Percentiles rank a stretch among this genome's conserved stretches.
phyloP scores from a whole-genome alignment of 2,888 invertebrate species.

The Allophyes oxyacanthae region DNA sequence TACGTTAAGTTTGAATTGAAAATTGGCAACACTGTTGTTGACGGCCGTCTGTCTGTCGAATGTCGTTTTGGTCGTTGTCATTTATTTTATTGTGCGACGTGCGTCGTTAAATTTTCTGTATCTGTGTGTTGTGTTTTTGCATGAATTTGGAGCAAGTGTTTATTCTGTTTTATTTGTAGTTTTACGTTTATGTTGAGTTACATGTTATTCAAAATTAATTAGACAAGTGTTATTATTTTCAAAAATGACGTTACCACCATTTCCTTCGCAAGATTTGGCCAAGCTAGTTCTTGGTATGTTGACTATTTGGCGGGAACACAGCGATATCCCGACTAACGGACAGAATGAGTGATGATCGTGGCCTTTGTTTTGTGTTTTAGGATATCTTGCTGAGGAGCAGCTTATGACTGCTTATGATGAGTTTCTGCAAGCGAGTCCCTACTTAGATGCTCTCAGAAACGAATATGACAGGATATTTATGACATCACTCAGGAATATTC shows the following conservation, averaged over 20 bases:
- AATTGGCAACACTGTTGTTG: no score
- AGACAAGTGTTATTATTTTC: slow-evolving; percentile 20
- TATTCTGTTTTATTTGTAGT: slow-evolving; percentile 40
- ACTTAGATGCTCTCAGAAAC: slow-evolving; percentile 81
- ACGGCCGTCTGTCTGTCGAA: no score
- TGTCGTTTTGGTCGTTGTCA: no score
- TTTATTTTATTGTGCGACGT: no score
- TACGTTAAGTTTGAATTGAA: no score
- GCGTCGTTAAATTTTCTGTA: no score
- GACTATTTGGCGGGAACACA: slow-evolving; percentile 81
- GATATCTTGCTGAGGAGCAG: slow-evolving; percentile 85
- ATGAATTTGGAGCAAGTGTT: slow-evolving; percentile 28
- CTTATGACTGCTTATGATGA: slow-evolving; percentile 87
- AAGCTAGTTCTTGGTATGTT: slow-evolving; percentile 84
- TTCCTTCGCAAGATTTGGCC: slow-evolving; percentile 83
- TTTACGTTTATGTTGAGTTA: slow-evolving; percentile 19
- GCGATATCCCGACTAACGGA: slow-evolving; percentile 46
- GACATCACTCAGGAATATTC: slow-evolving; percentile 83
- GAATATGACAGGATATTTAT: slow-evolving; percentile 86
- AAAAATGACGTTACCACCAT: slow-evolving; percentile 79
- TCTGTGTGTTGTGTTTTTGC: slow-evolving; percentile 20
- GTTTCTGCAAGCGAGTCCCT: slow-evolving; percentile 84
- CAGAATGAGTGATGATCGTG: slow-evolving; percentile 36
- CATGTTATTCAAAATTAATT: slow-evolving; percentile 12
- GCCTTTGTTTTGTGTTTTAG: slow-evolving; percentile 65